These are phyloP conservation scores for Tipula confusa DNA, from an alignment of 2,888 invertebrate genomes.

Conservation along the genomic window DNA sequence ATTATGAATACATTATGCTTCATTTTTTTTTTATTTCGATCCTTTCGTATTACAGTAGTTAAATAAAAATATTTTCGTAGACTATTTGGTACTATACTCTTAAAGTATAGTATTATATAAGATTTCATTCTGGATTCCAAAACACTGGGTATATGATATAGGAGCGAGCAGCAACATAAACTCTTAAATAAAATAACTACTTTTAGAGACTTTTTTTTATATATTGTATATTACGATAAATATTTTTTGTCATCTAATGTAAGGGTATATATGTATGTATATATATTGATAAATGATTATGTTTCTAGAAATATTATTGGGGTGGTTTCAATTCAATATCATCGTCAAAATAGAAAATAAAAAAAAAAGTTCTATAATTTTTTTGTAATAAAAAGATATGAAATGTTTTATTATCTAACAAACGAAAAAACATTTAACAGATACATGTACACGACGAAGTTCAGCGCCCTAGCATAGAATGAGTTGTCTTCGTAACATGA, in stretches of 20 bases:
- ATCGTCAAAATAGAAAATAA: not conserved
- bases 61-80: not conserved
- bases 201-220: not conserved
- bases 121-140: not conserved
- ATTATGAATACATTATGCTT: not conserved
- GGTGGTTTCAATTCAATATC: constrained; percentile 15
- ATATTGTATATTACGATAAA: not conserved
- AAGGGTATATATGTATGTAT: not conserved
- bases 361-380: not conserved
- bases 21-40: not conserved
- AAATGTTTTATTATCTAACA: not conserved
- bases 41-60: not conserved
- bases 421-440: not conserved
- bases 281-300: constrained; percentile 1
- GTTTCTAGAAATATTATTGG: not conserved
- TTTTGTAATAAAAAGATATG: not conserved
- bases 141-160: not conserved
- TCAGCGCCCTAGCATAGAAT: not conserved
- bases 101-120: not conserved
- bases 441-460: not conserved
- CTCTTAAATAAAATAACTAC: not conserved
- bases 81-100: not conserved
- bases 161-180: not conserved
- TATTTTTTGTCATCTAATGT: not conserved
- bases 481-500: not conserved